Percentiles rank a stretch among this genome's conserved stretches.
Conservation (phyloP, 2,113 vertebrate genomes). For the Elachura formosa region DNA sequence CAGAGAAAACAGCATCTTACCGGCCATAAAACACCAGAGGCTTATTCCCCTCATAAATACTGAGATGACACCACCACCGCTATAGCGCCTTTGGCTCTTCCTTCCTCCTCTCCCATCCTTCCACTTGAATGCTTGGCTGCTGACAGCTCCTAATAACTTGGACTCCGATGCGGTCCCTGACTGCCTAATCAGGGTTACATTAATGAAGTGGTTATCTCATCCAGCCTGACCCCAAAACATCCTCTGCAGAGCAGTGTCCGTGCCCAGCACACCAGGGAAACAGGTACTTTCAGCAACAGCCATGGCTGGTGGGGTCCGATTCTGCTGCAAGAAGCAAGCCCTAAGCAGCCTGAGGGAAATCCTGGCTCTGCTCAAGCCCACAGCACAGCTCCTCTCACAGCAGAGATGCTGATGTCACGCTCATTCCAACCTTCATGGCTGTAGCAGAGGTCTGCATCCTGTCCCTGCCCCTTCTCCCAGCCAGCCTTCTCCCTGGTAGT, state of each 20-base stretch:
- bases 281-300: not conserved
- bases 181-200: conserved; percentile 38
- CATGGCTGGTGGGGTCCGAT: not conserved
- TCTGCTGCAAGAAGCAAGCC: not conserved
- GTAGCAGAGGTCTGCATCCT: not conserved
- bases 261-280: not conserved
- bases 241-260: not conserved
- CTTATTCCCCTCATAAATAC: conserved; percentile 47
- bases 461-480: not conserved
- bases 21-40: conserved; percentile 52
- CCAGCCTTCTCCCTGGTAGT: not conserved
- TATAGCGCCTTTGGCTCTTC: conserved; percentile 49
- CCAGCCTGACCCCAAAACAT: conserved; percentile 6
- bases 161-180: not conserved
- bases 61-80: conserved; percentile 29
- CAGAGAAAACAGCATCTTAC: conserved; percentile 39
- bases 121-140: conserved; percentile 40
- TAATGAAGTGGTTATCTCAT: conserved; percentile 23
- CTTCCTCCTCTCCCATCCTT: conserved; percentile 31
- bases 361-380: not conserved
- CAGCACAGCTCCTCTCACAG: not conserved
- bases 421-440: not conserved
- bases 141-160: conserved; percentile 59
- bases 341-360: not conserved
- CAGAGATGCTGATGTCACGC: not conserved